Evolutionary conservation across 2,113 vertebrate genomes (phyloP).

Genomic region (Sisor rabdophorus): DNA sequence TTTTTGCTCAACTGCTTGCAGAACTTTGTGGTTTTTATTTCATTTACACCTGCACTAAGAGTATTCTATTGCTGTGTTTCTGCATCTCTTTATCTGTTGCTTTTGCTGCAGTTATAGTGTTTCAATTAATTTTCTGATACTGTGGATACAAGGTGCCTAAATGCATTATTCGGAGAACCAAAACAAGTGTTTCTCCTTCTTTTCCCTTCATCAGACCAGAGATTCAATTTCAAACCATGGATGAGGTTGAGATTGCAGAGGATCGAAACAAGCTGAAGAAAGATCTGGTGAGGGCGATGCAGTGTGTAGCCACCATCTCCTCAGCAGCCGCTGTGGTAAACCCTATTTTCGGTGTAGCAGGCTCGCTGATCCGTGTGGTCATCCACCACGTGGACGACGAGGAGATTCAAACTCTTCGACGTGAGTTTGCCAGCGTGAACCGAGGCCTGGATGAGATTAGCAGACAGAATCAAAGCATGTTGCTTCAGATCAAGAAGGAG

Average conservation of each 20-base stretch:
- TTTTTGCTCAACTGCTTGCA: neutral
- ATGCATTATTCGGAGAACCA: neutral
- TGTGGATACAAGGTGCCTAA: neutral
- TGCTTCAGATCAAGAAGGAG: slow-evolving; percentile 70
- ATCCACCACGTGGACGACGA: slow-evolving; percentile 71
- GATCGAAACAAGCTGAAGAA: slow-evolving; percentile 71
- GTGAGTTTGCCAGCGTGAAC: slow-evolving; percentile 66
- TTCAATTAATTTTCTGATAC: neutral
- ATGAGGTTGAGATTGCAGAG: slow-evolving; percentile 62
- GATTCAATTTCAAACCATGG: slow-evolving; percentile 52
- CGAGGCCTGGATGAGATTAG: slow-evolving; percentile 64
- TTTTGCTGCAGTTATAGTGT: neutral
- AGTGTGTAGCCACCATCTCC: slow-evolving; percentile 70
- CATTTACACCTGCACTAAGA: neutral
- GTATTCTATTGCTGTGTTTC: neutral
- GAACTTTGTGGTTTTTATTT: neutral
- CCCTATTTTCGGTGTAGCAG: slow-evolving; percentile 72
- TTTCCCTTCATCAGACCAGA: too few relatives aligned
- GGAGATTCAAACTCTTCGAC: slow-evolving; percentile 63
- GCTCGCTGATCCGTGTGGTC: slow-evolving; percentile 72
- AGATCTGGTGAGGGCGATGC: slow-evolving; percentile 66
- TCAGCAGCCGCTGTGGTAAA: slow-evolving; percentile 71
- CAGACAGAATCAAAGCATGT: slow-evolving; percentile 56
- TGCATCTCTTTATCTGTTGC: neutral
- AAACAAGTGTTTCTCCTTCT: neutral